These are phyloP conservation scores for Tragelaphus scriptus DNA, from an alignment of 2,113 vertebrate species.

Conservation along the genomic window DNA sequence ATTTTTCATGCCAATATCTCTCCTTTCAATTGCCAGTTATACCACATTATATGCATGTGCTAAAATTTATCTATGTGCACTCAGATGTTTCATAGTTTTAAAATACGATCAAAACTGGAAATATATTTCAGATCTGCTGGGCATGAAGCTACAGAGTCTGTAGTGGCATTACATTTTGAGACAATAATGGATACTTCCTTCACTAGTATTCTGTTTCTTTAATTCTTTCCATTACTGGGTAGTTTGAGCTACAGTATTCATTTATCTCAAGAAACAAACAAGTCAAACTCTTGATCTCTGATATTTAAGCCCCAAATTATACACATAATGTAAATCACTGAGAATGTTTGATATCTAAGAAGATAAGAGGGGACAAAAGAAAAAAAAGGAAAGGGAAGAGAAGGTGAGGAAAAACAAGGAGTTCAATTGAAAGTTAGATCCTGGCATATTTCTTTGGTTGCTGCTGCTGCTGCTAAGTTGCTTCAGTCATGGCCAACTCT, in stretches of 20 bases:
- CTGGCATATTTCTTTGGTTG: background rate
- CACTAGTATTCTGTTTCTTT: background rate
- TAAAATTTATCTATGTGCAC: background rate
- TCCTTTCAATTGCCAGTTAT: background rate
- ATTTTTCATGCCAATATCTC: background rate
- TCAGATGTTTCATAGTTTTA: background rate
- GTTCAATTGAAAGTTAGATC: background rate
- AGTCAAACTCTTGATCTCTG: background rate
- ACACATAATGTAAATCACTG: background rate
- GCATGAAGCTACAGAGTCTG: background rate
- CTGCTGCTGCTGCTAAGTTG: too few species aligned
- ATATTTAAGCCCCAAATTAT: background rate
- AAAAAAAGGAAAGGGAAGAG: rapidly evolving
- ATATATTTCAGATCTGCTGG: background rate
- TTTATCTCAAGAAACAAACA: background rate
- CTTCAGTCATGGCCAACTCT: too few species aligned
- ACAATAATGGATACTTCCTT: background rate
- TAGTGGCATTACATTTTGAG: background rate
- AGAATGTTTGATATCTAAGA: background rate
- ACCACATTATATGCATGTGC: background rate
- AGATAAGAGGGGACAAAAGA: background rate
- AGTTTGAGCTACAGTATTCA: background rate
- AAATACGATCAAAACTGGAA: background rate
- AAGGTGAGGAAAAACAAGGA: too few species aligned
- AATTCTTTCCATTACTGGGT: background rate